These are phyloP conservation scores for Drosophila leontia DNA, from an alignment of 1,140 invertebrate species.

Conservation along the genomic window DNA sequence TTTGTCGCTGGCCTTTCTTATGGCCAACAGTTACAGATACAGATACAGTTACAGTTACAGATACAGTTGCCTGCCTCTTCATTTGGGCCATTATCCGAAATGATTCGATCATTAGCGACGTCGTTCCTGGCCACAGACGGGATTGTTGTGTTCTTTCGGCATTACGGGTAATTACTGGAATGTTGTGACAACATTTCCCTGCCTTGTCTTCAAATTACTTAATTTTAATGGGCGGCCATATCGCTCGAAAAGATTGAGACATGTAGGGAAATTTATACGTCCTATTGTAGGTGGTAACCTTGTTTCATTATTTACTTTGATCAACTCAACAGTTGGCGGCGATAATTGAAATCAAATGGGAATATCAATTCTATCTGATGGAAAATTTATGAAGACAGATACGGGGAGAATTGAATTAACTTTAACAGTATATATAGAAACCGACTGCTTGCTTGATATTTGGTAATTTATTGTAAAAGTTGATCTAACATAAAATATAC, in stretches of 20 bases:
- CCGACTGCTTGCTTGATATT: not conserved
- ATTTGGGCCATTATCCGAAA: constrained; percentile 76
- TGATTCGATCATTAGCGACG: constrained; percentile 81
- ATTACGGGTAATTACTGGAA: constrained; percentile 80
- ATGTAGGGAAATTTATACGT: constrained; percentile 21
- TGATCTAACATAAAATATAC: too few relatives aligned
- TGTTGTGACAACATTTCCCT: constrained; percentile 79
- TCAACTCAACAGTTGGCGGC: constrained; percentile 16
- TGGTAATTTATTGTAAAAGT: too few relatives aligned
- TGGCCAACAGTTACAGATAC: constrained; percentile 65
- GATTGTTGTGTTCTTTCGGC: constrained; percentile 63
- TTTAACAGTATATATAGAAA: too few relatives aligned
- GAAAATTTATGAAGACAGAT: not conserved
- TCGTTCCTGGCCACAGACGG: constrained; percentile 41
- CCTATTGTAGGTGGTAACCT: constrained; percentile 28
- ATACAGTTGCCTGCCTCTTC: constrained; percentile 48
- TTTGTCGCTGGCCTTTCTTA: constrained; percentile 59
- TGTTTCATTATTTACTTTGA: constrained; percentile 14
- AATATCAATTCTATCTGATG: not conserved
- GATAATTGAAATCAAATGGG: constrained; percentile 18
- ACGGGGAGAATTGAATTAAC: too few relatives aligned
- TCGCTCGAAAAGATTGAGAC: constrained; percentile 57
- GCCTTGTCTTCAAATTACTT: constrained; percentile 79
- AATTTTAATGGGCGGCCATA: constrained; percentile 71
- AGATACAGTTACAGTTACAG: constrained; percentile 57